These are phyloP conservation scores for Exephanes ischioxanthus DNA, from an alignment of 2,888 invertebrate species.

Conservation along the genomic window DNA sequence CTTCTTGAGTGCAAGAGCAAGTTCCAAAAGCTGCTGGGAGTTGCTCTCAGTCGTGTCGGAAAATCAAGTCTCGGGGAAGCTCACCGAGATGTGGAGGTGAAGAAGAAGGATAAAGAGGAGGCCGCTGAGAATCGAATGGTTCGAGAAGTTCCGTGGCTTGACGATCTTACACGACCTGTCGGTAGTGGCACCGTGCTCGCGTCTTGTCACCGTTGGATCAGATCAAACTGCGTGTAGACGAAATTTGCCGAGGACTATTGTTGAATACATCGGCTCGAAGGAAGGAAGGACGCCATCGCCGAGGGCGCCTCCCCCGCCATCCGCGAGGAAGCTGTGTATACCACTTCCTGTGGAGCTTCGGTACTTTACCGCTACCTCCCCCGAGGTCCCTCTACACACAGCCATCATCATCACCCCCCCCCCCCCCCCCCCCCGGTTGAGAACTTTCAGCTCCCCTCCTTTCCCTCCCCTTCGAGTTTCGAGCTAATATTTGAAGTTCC, in stretches of 20 bases:
- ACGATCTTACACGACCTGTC: constrained; percentile 28
- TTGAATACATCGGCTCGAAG: constrained; percentile 14
- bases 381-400: constrained; percentile 34
- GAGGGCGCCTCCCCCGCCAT: constrained; percentile 1
- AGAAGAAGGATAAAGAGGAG: background rate
- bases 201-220: constrained; percentile 63
- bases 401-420: constrained; percentile 24
- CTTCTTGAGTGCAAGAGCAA: background rate
- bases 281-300: background rate
- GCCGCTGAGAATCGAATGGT: constrained; percentile 31
- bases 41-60: constrained; percentile 44
- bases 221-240: constrained; percentile 49
- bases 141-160: background rate
- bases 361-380: constrained; percentile 44
- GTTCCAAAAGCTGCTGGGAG: constrained; percentile 15
- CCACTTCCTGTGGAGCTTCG: constrained; percentile 35
- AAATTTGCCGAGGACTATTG: constrained; percentile 50
- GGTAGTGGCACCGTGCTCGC: constrained; percentile 31
- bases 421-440: constrained; percentile 31
- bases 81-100: background rate
- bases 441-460: constrained; percentile 24
- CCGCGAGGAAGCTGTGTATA: background rate
- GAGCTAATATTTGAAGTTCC: constrained; percentile 79
- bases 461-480: constrained; percentile 54
- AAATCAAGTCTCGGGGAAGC: constrained; percentile 54